A percentile compares a stretch with the other conserved stretches of the same genome.
Conservation (phyloP, 2,888 invertebrate species). For the Pseudococcus viburni region DNA sequence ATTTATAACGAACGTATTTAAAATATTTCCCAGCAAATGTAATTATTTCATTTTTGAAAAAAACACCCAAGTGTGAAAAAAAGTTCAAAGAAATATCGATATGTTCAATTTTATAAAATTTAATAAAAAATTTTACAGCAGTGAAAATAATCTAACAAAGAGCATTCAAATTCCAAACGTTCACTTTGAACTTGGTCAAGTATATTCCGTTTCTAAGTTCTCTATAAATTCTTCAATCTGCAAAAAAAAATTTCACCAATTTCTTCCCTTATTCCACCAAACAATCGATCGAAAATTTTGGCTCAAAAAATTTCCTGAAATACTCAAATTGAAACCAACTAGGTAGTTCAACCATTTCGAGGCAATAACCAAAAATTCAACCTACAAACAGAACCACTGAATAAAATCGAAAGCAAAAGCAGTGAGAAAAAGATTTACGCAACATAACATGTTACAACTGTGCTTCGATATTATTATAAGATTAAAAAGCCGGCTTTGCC, state of each 20-base stretch:
- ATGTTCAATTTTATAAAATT: not conserved
- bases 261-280: too few relatives aligned
- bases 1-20: not conserved
- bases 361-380: not conserved
- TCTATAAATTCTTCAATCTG: too few relatives aligned
- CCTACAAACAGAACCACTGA: not conserved
- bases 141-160: too few relatives aligned
- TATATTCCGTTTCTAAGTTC: too few relatives aligned
- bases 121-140: not conserved
- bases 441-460: not conserved
- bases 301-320: not conserved
- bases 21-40: not conserved
- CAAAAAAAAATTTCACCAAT: too few relatives aligned
- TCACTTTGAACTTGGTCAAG: too few relatives aligned
- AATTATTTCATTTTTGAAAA: not conserved
- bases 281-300: too few relatives aligned
- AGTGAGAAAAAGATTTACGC: not conserved
- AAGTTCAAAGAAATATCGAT: not conserved
- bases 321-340: not conserved
- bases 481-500: not conserved
- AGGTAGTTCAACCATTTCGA: not conserved
- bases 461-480: not conserved
- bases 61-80: not conserved
- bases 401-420: not conserved
- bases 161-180: too few relatives aligned